phyloP scores from a whole-genome alignment of 2,888 invertebrate species.

The Meteorus colon region DNA sequence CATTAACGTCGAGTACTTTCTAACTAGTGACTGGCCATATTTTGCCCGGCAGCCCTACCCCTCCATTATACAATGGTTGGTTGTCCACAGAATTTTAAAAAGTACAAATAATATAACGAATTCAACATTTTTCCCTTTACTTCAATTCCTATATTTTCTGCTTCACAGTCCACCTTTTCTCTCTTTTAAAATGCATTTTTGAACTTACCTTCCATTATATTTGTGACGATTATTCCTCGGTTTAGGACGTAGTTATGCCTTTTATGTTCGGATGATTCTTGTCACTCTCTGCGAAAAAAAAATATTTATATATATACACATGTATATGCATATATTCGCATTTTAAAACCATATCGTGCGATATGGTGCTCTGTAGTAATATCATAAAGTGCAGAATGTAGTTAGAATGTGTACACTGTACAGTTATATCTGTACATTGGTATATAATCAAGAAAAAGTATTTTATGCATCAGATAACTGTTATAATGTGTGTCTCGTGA shows the following conservation, averaged over 20 bases:
- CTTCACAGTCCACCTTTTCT: background rate
- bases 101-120: background rate
- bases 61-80: background rate
- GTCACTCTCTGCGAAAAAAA: slow-evolving; percentile 10
- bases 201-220: slow-evolving; percentile 31
- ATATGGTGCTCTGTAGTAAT: background rate
- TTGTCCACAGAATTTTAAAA: background rate
- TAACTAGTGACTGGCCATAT: background rate
- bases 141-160: too few species aligned
- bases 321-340: background rate
- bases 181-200: background rate
- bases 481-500: background rate
- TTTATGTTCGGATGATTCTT: slow-evolving; percentile 8
- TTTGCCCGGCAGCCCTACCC: background rate
- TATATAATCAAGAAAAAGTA: too few species aligned
- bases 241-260: background rate
- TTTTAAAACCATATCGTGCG: background rate
- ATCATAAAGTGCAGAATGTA: background rate
- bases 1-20: slow-evolving; percentile 19
- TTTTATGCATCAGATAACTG: too few species aligned
- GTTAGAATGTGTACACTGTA: background rate
- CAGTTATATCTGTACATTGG: too few species aligned
- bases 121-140: background rate
- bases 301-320: background rate
- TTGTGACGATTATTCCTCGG: background rate